A percentile compares a stretch with the other conserved stretches of the same genome.
Evolutionary conservation across 2,113 vertebrate genomes (phyloP).

Genomic region (Rallus limicola): DNA sequence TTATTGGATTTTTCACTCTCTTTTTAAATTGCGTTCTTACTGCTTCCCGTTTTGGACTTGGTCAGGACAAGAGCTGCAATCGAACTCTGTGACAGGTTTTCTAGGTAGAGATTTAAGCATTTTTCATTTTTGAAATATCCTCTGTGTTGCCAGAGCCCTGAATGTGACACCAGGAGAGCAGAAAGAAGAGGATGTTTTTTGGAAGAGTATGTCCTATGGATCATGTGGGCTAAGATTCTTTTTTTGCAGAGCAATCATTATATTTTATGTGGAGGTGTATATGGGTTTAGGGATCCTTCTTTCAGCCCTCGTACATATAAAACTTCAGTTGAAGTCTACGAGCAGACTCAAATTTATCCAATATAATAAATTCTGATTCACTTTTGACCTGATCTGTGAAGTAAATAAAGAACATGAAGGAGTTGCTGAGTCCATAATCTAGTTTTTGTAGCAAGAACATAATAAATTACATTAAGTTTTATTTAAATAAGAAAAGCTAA

Average conservation of each 20-base stretch:
- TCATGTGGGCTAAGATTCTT: neutral
- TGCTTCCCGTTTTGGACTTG: neutral
- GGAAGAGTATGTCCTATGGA: neutral
- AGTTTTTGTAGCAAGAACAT: neutral
- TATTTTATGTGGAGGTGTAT: neutral
- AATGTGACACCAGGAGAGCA: neutral
- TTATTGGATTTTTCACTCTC: slow-evolving; percentile 53
- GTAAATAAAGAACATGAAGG: neutral
- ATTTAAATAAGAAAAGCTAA: neutral
- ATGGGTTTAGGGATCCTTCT: neutral
- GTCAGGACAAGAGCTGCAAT: neutral
- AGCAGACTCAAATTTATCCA: neutral
- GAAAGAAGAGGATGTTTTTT: neutral
- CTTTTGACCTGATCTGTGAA: neutral
- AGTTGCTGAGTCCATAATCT: neutral
- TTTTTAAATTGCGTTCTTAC: neutral
- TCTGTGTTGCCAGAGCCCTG: neutral
- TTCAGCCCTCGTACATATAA: neutral
- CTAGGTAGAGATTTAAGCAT: neutral
- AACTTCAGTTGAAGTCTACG: neutral
- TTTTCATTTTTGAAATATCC: neutral
- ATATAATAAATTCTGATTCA: neutral
- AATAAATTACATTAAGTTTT: neutral
- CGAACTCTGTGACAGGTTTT: neutral
- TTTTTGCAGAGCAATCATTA: neutral